Percentiles rank a stretch among this genome's conserved stretches.
These are phyloP conservation scores for Fragum sueziense DNA, from an alignment of 2,888 invertebrate species.

Conservation along the genomic window DNA sequence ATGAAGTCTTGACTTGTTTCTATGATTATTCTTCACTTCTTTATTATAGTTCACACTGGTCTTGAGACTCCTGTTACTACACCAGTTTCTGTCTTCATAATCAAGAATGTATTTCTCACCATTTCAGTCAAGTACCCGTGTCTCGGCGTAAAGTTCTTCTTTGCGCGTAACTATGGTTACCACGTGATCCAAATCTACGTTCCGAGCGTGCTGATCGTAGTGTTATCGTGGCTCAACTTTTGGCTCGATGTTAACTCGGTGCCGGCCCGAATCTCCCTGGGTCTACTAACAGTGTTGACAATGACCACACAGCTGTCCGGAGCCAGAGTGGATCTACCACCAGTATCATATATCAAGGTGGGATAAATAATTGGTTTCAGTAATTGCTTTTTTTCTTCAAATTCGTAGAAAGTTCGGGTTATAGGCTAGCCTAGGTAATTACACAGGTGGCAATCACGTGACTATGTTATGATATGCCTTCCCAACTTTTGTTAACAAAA, in stretches of 20 bases:
- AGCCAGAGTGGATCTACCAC: conserved; percentile 58
- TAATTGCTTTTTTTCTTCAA: too few relatives aligned
- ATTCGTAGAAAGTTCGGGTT: background rate
- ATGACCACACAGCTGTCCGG: conserved; percentile 68
- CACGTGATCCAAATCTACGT: conserved; percentile 60
- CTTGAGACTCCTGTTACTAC: too few relatives aligned
- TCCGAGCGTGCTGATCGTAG: conserved; percentile 62
- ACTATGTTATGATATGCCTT: too few relatives aligned
- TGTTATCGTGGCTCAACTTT: conserved; percentile 65
- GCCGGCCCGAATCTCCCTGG: conserved; percentile 67
- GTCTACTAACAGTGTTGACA: conserved; percentile 69
- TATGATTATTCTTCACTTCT: too few relatives aligned
- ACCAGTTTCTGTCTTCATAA: too few relatives aligned
- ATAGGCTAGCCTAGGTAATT: background rate
- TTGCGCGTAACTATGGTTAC: conserved; percentile 56
- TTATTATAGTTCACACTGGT: too few relatives aligned
- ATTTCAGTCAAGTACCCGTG: conserved; percentile 59
- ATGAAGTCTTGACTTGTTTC: too few relatives aligned
- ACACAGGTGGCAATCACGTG: too few relatives aligned
- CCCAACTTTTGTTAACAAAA: too few relatives aligned
- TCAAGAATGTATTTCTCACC: too few relatives aligned
- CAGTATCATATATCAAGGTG: conserved; percentile 61
- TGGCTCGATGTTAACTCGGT: conserved; percentile 68
- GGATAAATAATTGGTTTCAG: too few relatives aligned
- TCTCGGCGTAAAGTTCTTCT: conserved; percentile 48